A percentile compares a stretch with the other conserved stretches of the same genome.
These are phyloP conservation scores for Odontesthes bonariensis DNA, from an alignment of 2,113 vertebrate genomes.

Conservation along the genomic window DNA sequence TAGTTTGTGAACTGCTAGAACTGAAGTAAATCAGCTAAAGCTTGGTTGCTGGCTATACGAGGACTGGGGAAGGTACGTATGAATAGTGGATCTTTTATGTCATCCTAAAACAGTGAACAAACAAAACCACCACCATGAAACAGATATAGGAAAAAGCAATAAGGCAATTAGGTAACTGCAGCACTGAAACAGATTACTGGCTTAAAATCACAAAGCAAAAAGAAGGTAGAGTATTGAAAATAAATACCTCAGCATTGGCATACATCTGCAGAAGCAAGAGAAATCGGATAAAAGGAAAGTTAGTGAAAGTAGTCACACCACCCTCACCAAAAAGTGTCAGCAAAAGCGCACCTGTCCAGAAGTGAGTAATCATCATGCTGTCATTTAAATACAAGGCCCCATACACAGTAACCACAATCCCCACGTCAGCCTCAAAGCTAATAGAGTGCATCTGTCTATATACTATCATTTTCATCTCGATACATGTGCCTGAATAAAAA, in stretches of 20 bases:
- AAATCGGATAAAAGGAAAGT: constrained; percentile 81
- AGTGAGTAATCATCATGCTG: constrained; percentile 77
- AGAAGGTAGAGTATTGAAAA: constrained; percentile 64
- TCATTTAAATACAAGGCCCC: constrained; percentile 55
- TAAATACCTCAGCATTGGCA: constrained; percentile 90
- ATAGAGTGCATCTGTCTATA: constrained; percentile 39
- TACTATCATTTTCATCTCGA: constrained; percentile 30
- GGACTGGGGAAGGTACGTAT: neutral
- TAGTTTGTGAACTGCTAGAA: too few species aligned
- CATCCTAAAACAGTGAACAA: constrained; percentile 17
- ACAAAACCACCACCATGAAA: constrained; percentile 41
- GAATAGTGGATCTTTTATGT: neutral
- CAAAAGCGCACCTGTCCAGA: constrained; percentile 67
- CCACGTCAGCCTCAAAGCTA: constrained; percentile 64
- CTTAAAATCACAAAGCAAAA: constrained; percentile 63
- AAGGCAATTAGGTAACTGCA: constrained; percentile 67
- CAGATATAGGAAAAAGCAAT: constrained; percentile 68
- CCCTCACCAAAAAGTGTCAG: constrained; percentile 80
- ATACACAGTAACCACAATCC: constrained; percentile 25
- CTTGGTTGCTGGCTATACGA: neutral
- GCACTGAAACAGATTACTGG: constrained; percentile 72
- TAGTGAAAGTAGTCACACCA: constrained; percentile 81
- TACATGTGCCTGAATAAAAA: constrained; percentile 26
- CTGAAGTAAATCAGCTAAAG: too few species aligned
- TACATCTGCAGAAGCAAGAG: constrained; percentile 87